phyloP scores from a whole-genome alignment of 2,888 invertebrate genomes.

The Poecilus cupreus region DNA sequence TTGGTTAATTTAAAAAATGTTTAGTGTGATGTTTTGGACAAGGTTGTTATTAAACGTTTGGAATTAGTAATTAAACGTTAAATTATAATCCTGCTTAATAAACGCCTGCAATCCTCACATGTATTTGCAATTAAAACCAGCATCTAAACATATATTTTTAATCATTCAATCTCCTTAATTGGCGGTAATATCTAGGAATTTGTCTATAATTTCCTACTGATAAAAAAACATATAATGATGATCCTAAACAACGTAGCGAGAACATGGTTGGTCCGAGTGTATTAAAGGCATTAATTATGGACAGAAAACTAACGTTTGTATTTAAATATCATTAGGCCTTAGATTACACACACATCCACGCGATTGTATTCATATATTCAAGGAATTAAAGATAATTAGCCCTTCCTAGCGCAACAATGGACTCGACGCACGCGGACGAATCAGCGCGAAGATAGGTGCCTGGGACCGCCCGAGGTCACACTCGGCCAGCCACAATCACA shows the following conservation, averaged over 20 bases:
- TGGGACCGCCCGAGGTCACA: slow-evolving; percentile 32
- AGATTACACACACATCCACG: slow-evolving; percentile 2
- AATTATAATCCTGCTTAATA: neutral
- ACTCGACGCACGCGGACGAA: neutral
- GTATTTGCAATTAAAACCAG: slow-evolving; percentile 14
- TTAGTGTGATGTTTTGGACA: neutral
- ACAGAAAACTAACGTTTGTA: slow-evolving; percentile 39
- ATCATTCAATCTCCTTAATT: slow-evolving; percentile 45
- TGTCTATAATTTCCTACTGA: slow-evolving; percentile 33
- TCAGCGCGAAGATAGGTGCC: slow-evolving; percentile 24
- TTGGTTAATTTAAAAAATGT: too few species aligned
- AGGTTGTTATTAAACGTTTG: neutral
- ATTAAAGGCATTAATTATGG: slow-evolving; percentile 46
- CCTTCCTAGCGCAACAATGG: slow-evolving; percentile 38
- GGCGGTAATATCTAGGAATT: slow-evolving; percentile 39
- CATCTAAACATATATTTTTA: slow-evolving; percentile 26
- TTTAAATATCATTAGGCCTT: slow-evolving; percentile 45
- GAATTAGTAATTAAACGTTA: slow-evolving; percentile 7
- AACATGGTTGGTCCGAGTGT: slow-evolving; percentile 24
- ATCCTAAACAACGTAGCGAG: slow-evolving; percentile 13
- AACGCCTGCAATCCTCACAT: neutral
- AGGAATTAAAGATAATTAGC: slow-evolving; percentile 41
- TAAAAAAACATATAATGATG: slow-evolving; percentile 49
- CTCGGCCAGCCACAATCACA: slow-evolving; percentile 3
- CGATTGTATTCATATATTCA: slow-evolving; percentile 49